phyloP scores from a whole-genome alignment of 2,888 invertebrate species.

The Hydroisotoma schaefferi region DNA sequence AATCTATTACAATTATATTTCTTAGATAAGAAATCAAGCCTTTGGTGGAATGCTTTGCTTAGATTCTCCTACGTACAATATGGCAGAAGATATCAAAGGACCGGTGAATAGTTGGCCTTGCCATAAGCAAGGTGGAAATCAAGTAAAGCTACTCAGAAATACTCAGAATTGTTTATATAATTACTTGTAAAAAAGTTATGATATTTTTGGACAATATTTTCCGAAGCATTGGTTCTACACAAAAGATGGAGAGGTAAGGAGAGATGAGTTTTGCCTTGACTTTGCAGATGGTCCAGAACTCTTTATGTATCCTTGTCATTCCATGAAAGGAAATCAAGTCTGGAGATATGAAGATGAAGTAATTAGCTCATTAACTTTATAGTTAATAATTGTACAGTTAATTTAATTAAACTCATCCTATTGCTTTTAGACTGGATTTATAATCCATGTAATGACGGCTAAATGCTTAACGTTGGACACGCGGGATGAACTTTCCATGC shows the following conservation, averaged over 20 bases:
- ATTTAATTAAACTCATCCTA: too few relatives aligned
- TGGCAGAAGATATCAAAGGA: conserved; percentile 59
- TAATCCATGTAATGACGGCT: conserved; percentile 6
- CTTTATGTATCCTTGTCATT: conserved; percentile 85
- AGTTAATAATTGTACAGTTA: too few relatives aligned
- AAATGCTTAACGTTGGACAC: conserved; percentile 13
- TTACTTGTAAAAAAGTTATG: background rate
- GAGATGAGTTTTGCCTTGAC: conserved; percentile 92
- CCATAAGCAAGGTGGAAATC: conserved; percentile 61
- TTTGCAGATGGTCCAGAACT: conserved; percentile 77
- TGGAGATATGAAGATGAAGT: conserved; percentile 66
- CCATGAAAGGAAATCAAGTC: conserved; percentile 87
- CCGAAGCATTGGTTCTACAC: conserved; percentile 93
- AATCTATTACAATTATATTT: too few relatives aligned
- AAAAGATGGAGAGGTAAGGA: conserved; percentile 86
- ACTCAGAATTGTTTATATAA: background rate
- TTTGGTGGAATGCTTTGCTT: conserved; percentile 36
- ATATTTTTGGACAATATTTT: background rate
- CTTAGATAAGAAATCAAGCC: conserved; percentile 52
- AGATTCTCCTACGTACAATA: conserved; percentile 51
- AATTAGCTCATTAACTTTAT: conserved; percentile 4
- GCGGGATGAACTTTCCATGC: conserved; percentile 9
- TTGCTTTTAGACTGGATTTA: conserved; percentile 6
- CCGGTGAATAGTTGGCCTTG: conserved; percentile 60
- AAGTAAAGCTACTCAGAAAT: conserved; percentile 51